These are phyloP conservation scores for Heptranchias perlo DNA, from an alignment of 2,113 vertebrate species.

Conservation along the genomic window DNA sequence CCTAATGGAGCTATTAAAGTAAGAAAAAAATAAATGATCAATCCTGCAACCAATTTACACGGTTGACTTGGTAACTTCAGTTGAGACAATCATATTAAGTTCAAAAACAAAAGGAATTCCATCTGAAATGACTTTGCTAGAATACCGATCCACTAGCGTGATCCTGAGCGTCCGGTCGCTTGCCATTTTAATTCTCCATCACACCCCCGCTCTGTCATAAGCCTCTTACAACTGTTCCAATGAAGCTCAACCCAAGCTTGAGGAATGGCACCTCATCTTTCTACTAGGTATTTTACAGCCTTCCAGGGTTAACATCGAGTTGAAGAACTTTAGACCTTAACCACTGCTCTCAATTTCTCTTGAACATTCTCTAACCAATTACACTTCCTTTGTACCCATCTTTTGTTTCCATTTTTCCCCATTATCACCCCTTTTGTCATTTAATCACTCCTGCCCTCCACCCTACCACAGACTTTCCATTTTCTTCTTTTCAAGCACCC, in stretches of 20 bases:
- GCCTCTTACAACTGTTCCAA: background rate
- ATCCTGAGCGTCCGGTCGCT: background rate
- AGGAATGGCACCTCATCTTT: background rate
- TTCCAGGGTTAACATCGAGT: background rate
- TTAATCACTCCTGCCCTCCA: too few species aligned
- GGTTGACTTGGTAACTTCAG: constrained; percentile 12
- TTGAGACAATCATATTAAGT: background rate
- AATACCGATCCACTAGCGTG: background rate
- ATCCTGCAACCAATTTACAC: background rate
- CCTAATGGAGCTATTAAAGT: constrained; percentile 45
- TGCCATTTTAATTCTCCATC: background rate
- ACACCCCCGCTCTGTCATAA: background rate
- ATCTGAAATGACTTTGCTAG: background rate
- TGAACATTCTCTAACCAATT: too few species aligned
- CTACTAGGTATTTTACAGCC: background rate
- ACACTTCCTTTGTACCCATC: background rate
- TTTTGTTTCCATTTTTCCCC: background rate
- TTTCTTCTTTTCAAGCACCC: too few species aligned
- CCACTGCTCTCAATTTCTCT: too few species aligned
- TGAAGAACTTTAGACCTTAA: background rate
- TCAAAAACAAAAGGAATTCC: background rate
- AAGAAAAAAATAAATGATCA: constrained; percentile 28
- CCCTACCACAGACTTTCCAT: too few species aligned
- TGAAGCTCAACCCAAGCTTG: background rate
- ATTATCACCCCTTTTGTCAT: background rate